These are phyloP conservation scores for Heliconius cydno DNA, from an alignment of 2,888 invertebrate genomes.

Conservation along the genomic window DNA sequence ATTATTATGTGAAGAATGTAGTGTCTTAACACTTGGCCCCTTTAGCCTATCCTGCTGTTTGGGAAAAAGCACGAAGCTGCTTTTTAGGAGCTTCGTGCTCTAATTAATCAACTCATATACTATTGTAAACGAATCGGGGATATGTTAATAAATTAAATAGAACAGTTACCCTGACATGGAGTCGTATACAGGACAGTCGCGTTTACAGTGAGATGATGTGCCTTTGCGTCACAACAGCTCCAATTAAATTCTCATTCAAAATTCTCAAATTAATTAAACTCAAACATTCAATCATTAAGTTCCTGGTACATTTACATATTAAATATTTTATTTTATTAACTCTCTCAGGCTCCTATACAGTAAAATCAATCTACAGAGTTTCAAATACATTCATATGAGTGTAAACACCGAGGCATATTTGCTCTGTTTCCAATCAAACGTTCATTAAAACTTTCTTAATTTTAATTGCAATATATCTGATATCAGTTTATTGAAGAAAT, in stretches of 20 bases:
- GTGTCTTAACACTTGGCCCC: background rate
- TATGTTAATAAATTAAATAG: too few relatives aligned
- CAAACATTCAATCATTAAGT: background rate
- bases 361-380: constrained; percentile 44
- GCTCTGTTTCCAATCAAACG: constrained; percentile 54
- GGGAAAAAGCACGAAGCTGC: too few relatives aligned
- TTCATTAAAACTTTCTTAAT: constrained; percentile 70
- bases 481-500: constrained; percentile 46
- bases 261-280: background rate
- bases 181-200: background rate
- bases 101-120: too few relatives aligned
- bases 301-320: background rate
- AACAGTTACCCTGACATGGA: too few relatives aligned
- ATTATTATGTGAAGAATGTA: background rate
- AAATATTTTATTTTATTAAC: background rate
- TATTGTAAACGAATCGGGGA: too few relatives aligned
- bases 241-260: background rate
- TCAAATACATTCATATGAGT: constrained; percentile 30
- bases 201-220: background rate
- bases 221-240: background rate
- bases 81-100: too few relatives aligned
- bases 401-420: constrained; percentile 47
- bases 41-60: too few relatives aligned
- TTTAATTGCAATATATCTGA: constrained; percentile 60
- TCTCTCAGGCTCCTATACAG: background rate